These are phyloP conservation scores for Heliconius cydno DNA, from an alignment of 2,888 invertebrate genomes.

Conservation along the genomic window DNA sequence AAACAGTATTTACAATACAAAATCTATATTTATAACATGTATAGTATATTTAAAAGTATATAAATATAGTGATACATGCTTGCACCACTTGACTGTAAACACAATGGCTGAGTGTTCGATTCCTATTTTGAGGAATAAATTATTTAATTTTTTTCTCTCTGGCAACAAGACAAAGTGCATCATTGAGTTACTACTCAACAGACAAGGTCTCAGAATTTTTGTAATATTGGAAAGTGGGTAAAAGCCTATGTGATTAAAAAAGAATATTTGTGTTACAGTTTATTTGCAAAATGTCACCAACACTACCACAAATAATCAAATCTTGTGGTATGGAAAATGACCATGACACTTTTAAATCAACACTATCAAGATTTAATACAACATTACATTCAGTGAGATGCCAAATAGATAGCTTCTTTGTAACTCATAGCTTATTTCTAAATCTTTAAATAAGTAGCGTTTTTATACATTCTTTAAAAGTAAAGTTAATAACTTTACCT, in stretches of 20 bases:
- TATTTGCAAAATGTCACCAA: constrained; percentile 85
- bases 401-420: constrained; percentile 84
- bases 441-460: constrained; percentile 1
- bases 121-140: neutral
- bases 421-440: constrained; percentile 74
- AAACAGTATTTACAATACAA: neutral
- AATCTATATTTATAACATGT: neutral
- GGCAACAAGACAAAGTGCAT: neutral
- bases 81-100: neutral
- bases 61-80: too few relatives aligned
- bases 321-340: constrained; percentile 73
- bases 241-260: neutral
- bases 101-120: neutral
- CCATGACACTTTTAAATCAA: constrained; percentile 68
- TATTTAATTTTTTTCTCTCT: neutral
- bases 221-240: too few relatives aligned
- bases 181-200: neutral
- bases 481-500: neutral
- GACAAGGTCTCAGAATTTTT: too few relatives aligned
- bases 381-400: constrained; percentile 84
- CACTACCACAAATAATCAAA: constrained; percentile 81
- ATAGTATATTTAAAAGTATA: too few relatives aligned
- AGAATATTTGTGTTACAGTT: constrained; percentile 75
- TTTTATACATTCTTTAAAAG: constrained; percentile 1
- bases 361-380: constrained; percentile 72